A percentile compares a stretch with the other conserved stretches of the same genome.
phyloP scores from a whole-genome alignment of 2,113 vertebrate species.

The Daphoenositta chrysoptera region DNA sequence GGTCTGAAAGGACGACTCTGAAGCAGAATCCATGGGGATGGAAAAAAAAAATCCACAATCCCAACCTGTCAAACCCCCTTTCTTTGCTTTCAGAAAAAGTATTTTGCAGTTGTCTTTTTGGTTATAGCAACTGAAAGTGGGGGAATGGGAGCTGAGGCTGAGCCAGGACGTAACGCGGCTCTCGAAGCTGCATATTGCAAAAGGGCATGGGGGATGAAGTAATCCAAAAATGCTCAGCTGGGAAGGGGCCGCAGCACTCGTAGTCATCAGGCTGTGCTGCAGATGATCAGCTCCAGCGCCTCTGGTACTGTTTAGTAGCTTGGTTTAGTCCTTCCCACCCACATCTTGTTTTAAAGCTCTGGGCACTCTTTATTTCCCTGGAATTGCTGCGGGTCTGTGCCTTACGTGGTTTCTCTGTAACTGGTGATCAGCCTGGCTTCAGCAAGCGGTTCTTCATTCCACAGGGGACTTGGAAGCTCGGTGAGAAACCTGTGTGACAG shows the following conservation, averaged over 20 bases:
- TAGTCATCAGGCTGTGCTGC: background rate
- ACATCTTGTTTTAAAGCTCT: constrained; percentile 12
- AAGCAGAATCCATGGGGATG: background rate
- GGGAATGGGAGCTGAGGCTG: constrained; percentile 14
- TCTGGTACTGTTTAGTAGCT: constrained; percentile 12
- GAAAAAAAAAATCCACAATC: background rate
- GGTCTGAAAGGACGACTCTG: background rate
- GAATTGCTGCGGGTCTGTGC: background rate
- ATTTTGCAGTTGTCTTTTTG: constrained; percentile 41
- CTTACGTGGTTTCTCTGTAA: fast-evolving
- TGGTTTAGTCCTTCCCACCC: background rate
- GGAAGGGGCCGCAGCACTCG: constrained; percentile 18
- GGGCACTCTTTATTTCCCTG: background rate
- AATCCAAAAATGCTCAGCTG: constrained; percentile 37
- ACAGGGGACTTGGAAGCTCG: background rate
- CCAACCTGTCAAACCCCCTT: background rate
- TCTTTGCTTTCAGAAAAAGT: background rate
- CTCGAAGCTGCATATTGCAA: background rate
- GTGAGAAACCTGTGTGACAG: background rate
- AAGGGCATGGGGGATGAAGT: constrained; percentile 17
- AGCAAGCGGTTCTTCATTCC: background rate
- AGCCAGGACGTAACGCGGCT: background rate
- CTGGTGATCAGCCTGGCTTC: background rate
- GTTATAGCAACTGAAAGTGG: background rate
- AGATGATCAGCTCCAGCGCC: background rate